A percentile compares a stretch with the other conserved stretches of the same genome.
Conservation (phyloP, 2,113 vertebrate species). For the Turdus rufiventris region DNA sequence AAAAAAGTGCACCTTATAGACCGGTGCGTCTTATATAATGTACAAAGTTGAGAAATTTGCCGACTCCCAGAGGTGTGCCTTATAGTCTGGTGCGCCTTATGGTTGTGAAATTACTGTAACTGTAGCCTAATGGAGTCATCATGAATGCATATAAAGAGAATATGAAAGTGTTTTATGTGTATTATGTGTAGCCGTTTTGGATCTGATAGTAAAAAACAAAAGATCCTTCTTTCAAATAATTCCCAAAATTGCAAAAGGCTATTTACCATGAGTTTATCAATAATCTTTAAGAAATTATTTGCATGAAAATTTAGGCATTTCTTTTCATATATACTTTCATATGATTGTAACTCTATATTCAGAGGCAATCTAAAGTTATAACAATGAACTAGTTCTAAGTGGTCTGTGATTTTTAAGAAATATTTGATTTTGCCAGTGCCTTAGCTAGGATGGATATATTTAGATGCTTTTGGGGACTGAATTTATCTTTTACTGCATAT, state of each 20-base stretch:
- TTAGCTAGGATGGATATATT: background rate
- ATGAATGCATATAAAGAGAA: background rate
- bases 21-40: too few relatives aligned
- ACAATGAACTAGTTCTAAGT: background rate
- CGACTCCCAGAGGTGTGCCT: too few relatives aligned
- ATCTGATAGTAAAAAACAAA: background rate
- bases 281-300: background rate
- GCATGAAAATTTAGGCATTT: background rate
- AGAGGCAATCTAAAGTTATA: background rate
- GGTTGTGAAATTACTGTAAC: too few relatives aligned
- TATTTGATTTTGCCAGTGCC: background rate
- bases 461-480: background rate
- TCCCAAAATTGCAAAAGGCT: background rate
- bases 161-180: background rate
- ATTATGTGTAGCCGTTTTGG: background rate
- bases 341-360: background rate
- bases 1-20: too few relatives aligned
- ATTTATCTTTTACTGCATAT: background rate
- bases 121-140: background rate
- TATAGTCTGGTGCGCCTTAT: too few relatives aligned
- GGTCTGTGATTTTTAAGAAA: background rate
- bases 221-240: background rate
- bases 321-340: background rate
- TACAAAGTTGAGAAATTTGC: too few relatives aligned
- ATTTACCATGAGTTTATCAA: background rate